A percentile compares a stretch with the other conserved stretches of the same genome.
Evolutionary conservation across 2,888 invertebrate genomes (phyloP).

Genomic region (Drosophila koepferae): DNA sequence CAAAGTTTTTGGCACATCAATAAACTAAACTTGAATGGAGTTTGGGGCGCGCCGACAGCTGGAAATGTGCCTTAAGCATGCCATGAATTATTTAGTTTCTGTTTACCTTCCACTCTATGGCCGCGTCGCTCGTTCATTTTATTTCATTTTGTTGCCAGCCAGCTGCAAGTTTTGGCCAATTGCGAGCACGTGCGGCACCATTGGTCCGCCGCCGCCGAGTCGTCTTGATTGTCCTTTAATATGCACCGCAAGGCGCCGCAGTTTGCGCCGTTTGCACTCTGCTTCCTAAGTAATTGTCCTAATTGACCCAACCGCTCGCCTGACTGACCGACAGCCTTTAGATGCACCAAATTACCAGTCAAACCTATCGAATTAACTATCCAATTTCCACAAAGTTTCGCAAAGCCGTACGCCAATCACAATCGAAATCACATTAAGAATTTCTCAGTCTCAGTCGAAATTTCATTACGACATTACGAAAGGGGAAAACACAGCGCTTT

Average conservation of each 20-base stretch:
- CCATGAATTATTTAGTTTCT: constrained; percentile 60
- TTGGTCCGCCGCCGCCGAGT: constrained; percentile 10
- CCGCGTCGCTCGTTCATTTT: neutral
- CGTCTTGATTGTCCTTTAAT: constrained; percentile 51
- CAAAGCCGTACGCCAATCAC: constrained; percentile 3
- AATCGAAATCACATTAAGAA: constrained; percentile 11
- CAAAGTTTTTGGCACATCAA: constrained; percentile 58
- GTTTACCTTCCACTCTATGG: constrained; percentile 9
- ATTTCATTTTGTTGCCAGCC: constrained; percentile 1
- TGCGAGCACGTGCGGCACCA: constrained; percentile 49
- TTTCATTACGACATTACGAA: neutral
- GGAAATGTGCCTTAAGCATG: constrained; percentile 55
- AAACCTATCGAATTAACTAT: constrained; percentile 24
- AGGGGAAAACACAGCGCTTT: neutral
- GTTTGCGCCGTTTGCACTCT: constrained; percentile 38
- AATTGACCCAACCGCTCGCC: constrained; percentile 34
- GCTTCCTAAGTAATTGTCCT: constrained; percentile 43
- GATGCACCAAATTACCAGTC: constrained; percentile 29
- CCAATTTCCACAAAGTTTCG: constrained; percentile 7
- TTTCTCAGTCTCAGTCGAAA: neutral
- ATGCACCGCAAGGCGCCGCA: constrained; percentile 42
- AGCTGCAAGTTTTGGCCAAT: constrained; percentile 30
- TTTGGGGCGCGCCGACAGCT: constrained; percentile 45
- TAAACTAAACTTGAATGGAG: constrained; percentile 45
- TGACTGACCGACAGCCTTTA: neutral